These are phyloP conservation scores for Mugil cephalus DNA, from an alignment of 2,113 vertebrate genomes.

Conservation along the genomic window DNA sequence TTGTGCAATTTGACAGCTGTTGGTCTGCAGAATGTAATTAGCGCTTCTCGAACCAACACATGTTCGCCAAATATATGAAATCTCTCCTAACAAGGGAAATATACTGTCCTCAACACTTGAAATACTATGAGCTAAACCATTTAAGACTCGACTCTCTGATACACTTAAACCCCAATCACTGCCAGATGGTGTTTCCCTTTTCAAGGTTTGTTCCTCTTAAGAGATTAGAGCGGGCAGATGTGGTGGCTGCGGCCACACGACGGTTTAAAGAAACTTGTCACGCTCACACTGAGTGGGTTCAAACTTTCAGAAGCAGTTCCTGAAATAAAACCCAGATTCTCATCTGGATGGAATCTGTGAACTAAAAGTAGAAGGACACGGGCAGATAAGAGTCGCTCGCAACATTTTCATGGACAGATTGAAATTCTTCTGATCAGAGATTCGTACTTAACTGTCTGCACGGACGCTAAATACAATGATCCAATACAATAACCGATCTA, in stretches of 20 bases:
- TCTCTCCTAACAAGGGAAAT: slow-evolving; percentile 7
- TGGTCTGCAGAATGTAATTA: slow-evolving; percentile 50
- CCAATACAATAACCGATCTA: too few species aligned
- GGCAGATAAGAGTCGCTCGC: slow-evolving; percentile 56
- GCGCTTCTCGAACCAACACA: slow-evolving; percentile 35
- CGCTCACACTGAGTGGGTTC: slow-evolving; percentile 22
- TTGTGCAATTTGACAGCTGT: slow-evolving; percentile 31
- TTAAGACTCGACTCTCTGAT: slow-evolving; percentile 23
- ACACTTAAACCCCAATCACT: slow-evolving; percentile 20
- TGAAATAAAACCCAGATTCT: slow-evolving; percentile 35
- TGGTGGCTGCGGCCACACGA: slow-evolving; percentile 2
- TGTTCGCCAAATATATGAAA: slow-evolving; percentile 42
- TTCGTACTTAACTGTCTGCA: too few species aligned
- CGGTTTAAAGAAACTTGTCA: slow-evolving; percentile 30
- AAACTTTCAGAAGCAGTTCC: slow-evolving; percentile 35
- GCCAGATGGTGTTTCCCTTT: slow-evolving; percentile 57
- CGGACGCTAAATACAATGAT: too few species aligned
- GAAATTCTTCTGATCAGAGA: too few species aligned
- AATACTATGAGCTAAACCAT: slow-evolving; percentile 28
- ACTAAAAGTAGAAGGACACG: slow-evolving; percentile 60
- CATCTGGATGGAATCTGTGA: slow-evolving; percentile 74
- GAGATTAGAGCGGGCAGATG: slow-evolving; percentile 48
- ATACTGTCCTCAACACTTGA: slow-evolving; percentile 18
- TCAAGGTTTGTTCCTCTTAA: slow-evolving; percentile 40
- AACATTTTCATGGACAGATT: too few species aligned